Evolutionary conservation across 2,888 invertebrate species (phyloP), one percentile per base, ranked within the genome.

Genomic region (Drosophila bunnanda): DNA sequence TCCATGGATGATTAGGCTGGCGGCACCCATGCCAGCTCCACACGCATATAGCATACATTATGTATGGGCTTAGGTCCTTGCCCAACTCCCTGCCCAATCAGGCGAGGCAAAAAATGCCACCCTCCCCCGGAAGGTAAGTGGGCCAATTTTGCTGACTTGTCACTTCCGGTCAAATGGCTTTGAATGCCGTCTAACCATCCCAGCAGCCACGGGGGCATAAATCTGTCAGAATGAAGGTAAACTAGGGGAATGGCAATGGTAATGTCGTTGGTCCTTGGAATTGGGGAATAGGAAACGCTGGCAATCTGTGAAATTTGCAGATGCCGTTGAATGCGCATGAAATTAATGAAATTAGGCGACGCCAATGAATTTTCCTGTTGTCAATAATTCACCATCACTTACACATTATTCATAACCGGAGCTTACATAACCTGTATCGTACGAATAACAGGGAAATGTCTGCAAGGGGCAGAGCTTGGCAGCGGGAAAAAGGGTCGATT

Each of bases 151-250:
- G 89, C 87, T 83, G 89, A 87, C 81, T 85, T 88, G 81, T 79
- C 87, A 79, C 81, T 88, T 88, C 88, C 86, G 87, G 88, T 88
- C 83, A 87, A 85, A 76, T 83, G 88, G 57, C 54, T 77, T 56
- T 69, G 85, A 83, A 79, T 79, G 75, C 36, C 48, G 46, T 39
- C 54, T 73, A 81, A 68, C 53, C 66, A 53, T 36, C 20, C 41
- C 20, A 15, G 60, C 20, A 15, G 60, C 56, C 81, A 66, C 64
- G 73, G 54, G 52, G 73, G 71, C 80, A 76, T 62, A 79, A 86
- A 76, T 69, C 76, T 60, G 61, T 13, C 41, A 30, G 72, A 17
- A 50, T 30, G 20, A 15, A 8, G 25, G 36, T 39, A 34, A 28
- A 32, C 10, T 10, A 15, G 9, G 7, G 28, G 32, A 20, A 15